phyloP scores from a whole-genome alignment of 2,888 invertebrate genomes.

The Ochlodes sylvanus region DNA sequence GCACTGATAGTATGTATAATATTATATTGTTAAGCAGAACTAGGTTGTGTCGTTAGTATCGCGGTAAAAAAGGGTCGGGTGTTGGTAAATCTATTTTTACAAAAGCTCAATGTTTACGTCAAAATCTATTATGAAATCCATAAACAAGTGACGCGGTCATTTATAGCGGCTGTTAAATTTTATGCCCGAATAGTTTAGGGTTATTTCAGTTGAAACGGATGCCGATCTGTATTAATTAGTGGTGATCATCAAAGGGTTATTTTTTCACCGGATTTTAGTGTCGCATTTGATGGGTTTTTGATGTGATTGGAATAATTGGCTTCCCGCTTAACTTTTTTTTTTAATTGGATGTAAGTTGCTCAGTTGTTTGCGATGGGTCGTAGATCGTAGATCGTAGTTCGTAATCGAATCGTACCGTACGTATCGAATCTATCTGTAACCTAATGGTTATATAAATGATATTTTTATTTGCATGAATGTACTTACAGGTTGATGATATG shows the following conservation, averaged over 20 bases:
- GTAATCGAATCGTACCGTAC: no score
- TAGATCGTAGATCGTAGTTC: no score
- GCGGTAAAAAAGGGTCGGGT: not conserved
- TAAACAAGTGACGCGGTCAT: slow-evolving; percentile 70
- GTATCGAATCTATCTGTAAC: no score
- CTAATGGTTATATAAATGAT: no score
- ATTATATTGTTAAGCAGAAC: not conserved
- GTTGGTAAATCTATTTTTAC: slow-evolving; percentile 56
- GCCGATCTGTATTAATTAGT: slow-evolving; percentile 78
- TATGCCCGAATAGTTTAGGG: slow-evolving; percentile 61
- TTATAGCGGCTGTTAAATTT: slow-evolving; percentile 71
- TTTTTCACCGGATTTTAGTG: slow-evolving; percentile 43
- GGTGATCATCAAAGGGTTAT: slow-evolving; percentile 59
- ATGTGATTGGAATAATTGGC: slow-evolving; percentile 38
- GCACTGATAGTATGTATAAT: no score
- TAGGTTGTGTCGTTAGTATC: not conserved
- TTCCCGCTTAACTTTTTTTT: slow-evolving; percentile 30
- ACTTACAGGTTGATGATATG: no score
- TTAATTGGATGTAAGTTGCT: not conserved
- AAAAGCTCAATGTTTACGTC: slow-evolving; percentile 62
- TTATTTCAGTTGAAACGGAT: slow-evolving; percentile 58
- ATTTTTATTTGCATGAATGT: no score
- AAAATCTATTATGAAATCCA: slow-evolving; percentile 70
- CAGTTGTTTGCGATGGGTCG: no score
- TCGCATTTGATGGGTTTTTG: slow-evolving; percentile 36